Evolutionary conservation across 35 echinoderm and acorn worm genomes (phyloP).

Genomic region (Stichopus chloronotus): DNA sequence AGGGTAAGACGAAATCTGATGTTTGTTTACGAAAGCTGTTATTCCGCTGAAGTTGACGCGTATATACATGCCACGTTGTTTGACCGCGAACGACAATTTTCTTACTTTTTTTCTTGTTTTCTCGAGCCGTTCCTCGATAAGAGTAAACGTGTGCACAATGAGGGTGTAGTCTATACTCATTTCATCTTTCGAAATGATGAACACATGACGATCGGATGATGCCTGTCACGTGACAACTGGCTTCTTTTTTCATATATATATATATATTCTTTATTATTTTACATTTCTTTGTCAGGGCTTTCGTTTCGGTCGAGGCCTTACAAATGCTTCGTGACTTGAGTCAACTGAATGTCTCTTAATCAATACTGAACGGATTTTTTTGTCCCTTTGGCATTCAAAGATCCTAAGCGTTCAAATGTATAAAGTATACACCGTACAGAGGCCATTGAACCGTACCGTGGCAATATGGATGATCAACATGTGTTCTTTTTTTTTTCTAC

Average conservation of each 20-base stretch:
- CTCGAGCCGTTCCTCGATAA: no score
- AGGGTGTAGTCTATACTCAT: no score
- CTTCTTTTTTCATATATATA: background rate
- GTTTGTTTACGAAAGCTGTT: slow-evolving; percentile 11
- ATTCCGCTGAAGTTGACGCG: no score
- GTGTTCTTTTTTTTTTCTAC: background rate
- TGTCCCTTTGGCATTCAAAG: slow-evolving; percentile 18
- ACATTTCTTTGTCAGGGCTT: background rate
- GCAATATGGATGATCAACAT: background rate
- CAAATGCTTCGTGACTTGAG: slow-evolving; percentile 14
- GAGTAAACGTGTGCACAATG: no score
- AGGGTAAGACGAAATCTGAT: no score
- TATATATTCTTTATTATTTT: background rate
- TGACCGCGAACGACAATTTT: background rate
- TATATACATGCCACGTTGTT: no score
- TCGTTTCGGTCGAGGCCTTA: background rate
- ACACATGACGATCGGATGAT: no score
- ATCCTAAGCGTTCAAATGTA: background rate
- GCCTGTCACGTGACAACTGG: background rate
- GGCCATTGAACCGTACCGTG: background rate
- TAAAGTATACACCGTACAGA: background rate
- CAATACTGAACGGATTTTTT: slow-evolving; percentile 13
- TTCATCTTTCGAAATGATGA: no score
- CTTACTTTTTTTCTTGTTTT: no score
- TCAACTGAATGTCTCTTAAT: slow-evolving; percentile 8